These are phyloP conservation scores for Eupelmus urozonus DNA, from an alignment of 2,888 invertebrate genomes.

Conservation along the genomic window DNA sequence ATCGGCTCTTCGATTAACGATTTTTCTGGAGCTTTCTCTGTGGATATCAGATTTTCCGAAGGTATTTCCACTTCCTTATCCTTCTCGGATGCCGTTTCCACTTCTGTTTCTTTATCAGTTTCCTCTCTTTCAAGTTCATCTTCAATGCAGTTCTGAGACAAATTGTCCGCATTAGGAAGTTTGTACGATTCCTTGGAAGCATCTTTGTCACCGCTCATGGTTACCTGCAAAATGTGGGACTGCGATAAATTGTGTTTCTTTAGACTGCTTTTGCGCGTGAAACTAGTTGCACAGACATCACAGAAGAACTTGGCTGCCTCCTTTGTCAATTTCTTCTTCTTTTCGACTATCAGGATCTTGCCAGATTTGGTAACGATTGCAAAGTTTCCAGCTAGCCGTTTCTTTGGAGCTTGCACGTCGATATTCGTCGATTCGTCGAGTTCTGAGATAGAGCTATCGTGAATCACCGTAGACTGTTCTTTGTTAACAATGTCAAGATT, in stretches of 20 bases:
- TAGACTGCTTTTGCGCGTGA: constrained; percentile 74
- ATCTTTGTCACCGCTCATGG: constrained; percentile 34
- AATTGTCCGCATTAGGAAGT: no score
- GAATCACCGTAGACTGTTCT: background rate
- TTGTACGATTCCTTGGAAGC: constrained; percentile 42
- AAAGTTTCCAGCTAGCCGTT: constrained; percentile 70
- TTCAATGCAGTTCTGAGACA: no score
- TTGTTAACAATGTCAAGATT: constrained; percentile 40
- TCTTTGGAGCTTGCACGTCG: constrained; percentile 68
- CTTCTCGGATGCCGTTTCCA: constrained; percentile 17
- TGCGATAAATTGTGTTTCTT: constrained; percentile 75
- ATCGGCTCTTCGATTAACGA: background rate
- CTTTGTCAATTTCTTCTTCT: constrained; percentile 74
- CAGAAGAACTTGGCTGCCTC: constrained; percentile 74
- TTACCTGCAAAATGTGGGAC: constrained; percentile 70
- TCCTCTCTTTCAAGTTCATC: constrained; percentile 24
- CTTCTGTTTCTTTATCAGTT: background rate
- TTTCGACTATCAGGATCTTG: constrained; percentile 74
- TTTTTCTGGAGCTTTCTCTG: background rate
- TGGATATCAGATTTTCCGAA: background rate
- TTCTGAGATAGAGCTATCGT: constrained; percentile 25
- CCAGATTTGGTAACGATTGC: constrained; percentile 74
- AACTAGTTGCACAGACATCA: constrained; percentile 73
- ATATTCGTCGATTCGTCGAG: constrained; percentile 58
- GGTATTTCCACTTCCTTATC: background rate